A percentile compares a stretch with the other conserved stretches of the same genome.
Evolutionary conservation across 2,113 vertebrate genomes (phyloP).

Genomic region (Eidolon helvum): DNA sequence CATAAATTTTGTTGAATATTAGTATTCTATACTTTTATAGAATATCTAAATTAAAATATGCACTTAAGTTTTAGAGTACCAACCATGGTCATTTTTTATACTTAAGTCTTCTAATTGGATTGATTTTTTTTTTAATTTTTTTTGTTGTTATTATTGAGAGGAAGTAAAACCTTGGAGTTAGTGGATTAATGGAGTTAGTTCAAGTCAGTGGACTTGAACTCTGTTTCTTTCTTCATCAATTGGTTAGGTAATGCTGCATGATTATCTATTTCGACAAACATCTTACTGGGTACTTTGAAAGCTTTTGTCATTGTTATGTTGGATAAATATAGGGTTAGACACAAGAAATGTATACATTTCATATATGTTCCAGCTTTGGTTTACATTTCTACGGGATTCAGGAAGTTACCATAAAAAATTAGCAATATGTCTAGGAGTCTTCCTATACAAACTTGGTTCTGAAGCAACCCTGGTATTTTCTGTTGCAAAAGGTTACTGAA

Average conservation of each 20-base stretch:
- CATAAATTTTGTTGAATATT: not conserved
- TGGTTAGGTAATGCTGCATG: not conserved
- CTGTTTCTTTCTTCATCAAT: not conserved
- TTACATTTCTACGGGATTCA: conserved; percentile 34
- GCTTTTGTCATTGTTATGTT: not conserved
- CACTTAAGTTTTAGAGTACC: not conserved
- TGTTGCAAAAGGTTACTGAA: not conserved
- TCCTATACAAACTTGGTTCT: not conserved
- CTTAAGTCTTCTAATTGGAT: conserved; percentile 2
- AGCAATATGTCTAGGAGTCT: not conserved
- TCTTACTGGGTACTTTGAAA: not conserved
- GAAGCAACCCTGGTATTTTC: not conserved
- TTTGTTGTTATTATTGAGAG: not conserved
- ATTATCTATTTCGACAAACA: not conserved
- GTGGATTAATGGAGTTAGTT: not conserved
- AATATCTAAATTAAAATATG: not conserved
- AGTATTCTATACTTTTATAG: not conserved
- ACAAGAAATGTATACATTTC: not conserved
- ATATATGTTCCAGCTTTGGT: not conserved
- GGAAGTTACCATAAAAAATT: not conserved
- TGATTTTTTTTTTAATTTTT: not conserved
- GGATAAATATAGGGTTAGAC: not conserved
- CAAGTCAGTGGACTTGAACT: not conserved
- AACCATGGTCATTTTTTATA: not conserved
- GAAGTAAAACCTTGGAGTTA: not conserved